Base-by-base conservation (phyloP, 2,888 invertebrate genomes). In the Nymphalis polychloros region DNA sequence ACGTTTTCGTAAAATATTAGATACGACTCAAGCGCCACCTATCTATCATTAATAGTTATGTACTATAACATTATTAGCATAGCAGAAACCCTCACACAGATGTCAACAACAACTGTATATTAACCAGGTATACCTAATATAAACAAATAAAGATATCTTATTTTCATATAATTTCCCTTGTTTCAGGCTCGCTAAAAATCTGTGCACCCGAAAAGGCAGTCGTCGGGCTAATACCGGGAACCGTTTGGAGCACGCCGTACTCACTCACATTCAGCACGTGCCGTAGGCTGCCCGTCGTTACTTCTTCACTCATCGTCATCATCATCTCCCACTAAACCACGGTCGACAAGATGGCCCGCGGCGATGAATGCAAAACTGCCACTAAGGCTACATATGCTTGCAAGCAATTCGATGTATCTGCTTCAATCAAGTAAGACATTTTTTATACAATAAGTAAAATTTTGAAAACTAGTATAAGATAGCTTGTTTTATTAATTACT, bases 201-300 rank as follows among this genome's bases (percentile, higher is more conserved):
- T 97, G 79, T 94, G 94, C 82, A 96, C 96, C 71, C 94, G 95
- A 79, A 96, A 97, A 94, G 96, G 97, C 78, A 97, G 97, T 80
- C 95, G 97, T 80, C 94, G 95, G 76, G 97, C 96, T 77, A 97
- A 97, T 93, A 95, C 96, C 87, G 97, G 96, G 76, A 97, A 97
- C 93, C 94, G 95, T 70, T 90, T 97, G 88, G 97, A 97, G 94
- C 95, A 97, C 86, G 94, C 96, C 81, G 97, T 97, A 55, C 94
- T 97, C 60, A 97, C 96, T 62, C 96, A 95, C 84, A 93, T 97
- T 63, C 96, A 97, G 87, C 97, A 96, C 96, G 97, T 97, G 73
- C 97, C 97, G 77, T 97, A 96, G 95, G 75, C 84, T 64, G 10
- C 20, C 50, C n/a, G 67, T 63, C 67, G 67, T 20, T 72, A 71